A percentile compares a stretch with the other conserved stretches of the same genome.
phyloP scores from a whole-genome alignment of 2,888 invertebrate genomes.

The Imbricaverruca yamaguchii region DNA sequence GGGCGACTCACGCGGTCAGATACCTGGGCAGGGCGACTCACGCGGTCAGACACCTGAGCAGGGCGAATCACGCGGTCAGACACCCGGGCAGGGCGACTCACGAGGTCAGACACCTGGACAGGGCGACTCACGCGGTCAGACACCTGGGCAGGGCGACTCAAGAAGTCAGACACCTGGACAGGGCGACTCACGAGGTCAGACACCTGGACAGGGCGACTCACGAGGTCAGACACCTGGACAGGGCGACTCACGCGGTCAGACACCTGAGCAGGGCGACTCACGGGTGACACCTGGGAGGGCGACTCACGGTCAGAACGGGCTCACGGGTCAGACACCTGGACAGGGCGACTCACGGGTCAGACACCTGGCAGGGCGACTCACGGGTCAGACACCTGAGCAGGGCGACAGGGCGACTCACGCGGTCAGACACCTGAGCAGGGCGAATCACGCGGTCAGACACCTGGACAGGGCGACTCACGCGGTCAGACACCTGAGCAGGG shows the following conservation, averaged over 20 bases:
- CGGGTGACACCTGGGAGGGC: neutral
- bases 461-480: neutral
- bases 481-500: neutral
- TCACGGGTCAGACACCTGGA: too few species aligned
- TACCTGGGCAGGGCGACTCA: neutral
- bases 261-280: neutral
- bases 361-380: neutral
- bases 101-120: neutral
- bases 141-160: neutral
- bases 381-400: neutral
- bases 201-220: neutral
- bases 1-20: too few species aligned
- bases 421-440: neutral
- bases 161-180: neutral
- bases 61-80: neutral
- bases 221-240: neutral
- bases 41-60: neutral
- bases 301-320: neutral
- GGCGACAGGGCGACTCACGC: neutral
- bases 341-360: too few species aligned
- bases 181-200: neutral
- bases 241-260: neutral
- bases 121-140: neutral
- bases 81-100: neutral
- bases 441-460: neutral